phyloP scores from a whole-genome alignment of 2,888 invertebrate species.

The Didymodactylos carnosus region DNA sequence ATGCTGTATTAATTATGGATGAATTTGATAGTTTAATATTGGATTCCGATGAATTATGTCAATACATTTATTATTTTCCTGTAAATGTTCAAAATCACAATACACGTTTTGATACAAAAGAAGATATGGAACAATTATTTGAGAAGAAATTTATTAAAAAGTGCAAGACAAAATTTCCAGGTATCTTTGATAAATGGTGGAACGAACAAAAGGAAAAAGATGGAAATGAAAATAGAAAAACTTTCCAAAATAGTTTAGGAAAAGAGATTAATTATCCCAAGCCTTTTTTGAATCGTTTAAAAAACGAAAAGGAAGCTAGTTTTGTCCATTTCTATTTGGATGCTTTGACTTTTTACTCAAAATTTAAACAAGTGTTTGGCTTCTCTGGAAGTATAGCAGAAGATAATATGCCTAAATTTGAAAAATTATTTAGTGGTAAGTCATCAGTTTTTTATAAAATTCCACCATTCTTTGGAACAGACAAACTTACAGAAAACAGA shows the following conservation, averaged over 20 bases:
- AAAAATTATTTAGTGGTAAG: not conserved
- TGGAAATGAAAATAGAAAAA: not conserved
- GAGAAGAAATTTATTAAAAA: not conserved
- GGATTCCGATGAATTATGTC: not conserved
- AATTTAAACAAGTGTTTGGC: not conserved
- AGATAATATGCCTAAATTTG: not conserved
- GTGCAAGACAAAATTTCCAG: not conserved
- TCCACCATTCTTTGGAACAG: not conserved
- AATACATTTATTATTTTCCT: not conserved
- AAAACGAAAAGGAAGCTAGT: not conserved
- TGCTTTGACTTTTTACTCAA: not conserved
- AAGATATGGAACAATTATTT: no score
- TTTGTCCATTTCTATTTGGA: not conserved
- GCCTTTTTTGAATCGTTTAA: no score
- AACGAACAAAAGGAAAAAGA: not conserved
- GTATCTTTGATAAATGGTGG: not conserved
- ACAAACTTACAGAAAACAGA: not conserved
- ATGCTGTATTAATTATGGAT: not conserved
- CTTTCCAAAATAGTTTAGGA: no score
- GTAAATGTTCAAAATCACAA: no score
- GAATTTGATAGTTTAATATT: not conserved
- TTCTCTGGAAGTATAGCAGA: not conserved
- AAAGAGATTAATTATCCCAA: no score
- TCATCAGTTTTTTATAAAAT: not conserved
- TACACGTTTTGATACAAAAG: no score